Conservation (phyloP, 2,888 invertebrate species). For the Corbicula japonica region DNA sequence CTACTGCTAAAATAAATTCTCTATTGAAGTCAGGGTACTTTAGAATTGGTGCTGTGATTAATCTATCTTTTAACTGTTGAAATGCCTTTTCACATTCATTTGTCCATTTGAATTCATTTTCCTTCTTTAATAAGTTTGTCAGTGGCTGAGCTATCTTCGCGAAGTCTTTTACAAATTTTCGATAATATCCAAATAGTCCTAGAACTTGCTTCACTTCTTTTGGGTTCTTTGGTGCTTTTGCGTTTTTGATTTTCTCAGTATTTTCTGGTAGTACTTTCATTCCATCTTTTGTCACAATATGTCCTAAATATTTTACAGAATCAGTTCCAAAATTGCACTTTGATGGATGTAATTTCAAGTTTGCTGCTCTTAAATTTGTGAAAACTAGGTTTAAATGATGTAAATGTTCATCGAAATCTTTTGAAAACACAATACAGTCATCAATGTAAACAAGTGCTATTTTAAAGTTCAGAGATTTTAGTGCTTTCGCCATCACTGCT, state of each 20-base stretch:
- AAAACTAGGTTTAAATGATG: constrained; percentile 46
- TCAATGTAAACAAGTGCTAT: constrained; percentile 57
- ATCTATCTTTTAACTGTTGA: constrained; percentile 16
- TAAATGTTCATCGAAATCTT: constrained; percentile 46
- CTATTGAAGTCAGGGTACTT: constrained; percentile 44
- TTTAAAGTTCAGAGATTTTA: constrained; percentile 47
- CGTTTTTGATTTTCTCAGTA: constrained; percentile 11
- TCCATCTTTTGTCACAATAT: constrained; percentile 53
- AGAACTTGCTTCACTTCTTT: constrained; percentile 43
- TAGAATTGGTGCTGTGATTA: constrained; percentile 44
- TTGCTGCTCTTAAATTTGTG: constrained; percentile 33
- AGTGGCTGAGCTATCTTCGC: constrained; percentile 48
- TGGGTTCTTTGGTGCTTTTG: constrained; percentile 26
- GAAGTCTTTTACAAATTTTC: constrained; percentile 49
- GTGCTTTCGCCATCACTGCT: constrained; percentile 32
- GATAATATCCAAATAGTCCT: constrained; percentile 43
- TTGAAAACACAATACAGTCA: constrained; percentile 50
- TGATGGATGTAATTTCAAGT: constrained; percentile 49
- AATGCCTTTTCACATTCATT: constrained; percentile 38
- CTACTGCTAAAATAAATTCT: constrained; percentile 39
- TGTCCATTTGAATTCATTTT: constrained; percentile 49
- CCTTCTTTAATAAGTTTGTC: constrained; percentile 35
- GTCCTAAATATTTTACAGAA: constrained; percentile 50
- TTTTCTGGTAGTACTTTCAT: constrained; percentile 36
- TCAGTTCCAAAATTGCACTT: constrained; percentile 52